Evolutionary conservation across 2,888 invertebrate genomes (phyloP).

Genomic region (Lingula anatina): DNA sequence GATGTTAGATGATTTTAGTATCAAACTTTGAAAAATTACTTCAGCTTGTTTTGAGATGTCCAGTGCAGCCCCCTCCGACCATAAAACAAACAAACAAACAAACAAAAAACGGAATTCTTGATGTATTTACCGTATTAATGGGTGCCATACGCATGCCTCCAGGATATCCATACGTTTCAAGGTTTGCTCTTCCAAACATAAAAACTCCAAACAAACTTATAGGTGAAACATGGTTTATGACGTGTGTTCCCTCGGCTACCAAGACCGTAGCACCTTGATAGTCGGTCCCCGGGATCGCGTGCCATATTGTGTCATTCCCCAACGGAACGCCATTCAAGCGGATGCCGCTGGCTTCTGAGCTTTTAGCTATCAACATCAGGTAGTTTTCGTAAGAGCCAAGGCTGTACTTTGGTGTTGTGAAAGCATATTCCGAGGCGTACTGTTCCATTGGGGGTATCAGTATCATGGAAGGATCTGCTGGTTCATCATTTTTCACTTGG

Average conservation of each 20-base stretch:
- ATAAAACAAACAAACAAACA: too few species aligned
- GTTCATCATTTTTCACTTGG: constrained; percentile 10
- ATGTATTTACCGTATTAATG: constrained; percentile 1
- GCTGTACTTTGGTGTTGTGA: background rate
- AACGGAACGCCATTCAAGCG: background rate
- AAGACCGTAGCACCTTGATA: background rate
- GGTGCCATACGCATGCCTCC: constrained; percentile 9
- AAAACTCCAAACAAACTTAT: constrained; percentile 11
- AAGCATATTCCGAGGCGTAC: constrained; percentile 16
- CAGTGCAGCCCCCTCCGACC: too few species aligned
- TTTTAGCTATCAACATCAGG: background rate
- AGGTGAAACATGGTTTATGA: constrained; percentile 4
- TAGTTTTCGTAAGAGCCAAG: constrained; percentile 1
- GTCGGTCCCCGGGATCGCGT: background rate
- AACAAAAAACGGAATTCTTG: too few species aligned
- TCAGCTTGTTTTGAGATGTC: too few species aligned
- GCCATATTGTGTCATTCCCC: background rate
- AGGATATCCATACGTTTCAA: constrained; percentile 15
- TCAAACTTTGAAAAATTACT: too few species aligned
- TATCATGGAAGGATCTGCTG: constrained; percentile 17
- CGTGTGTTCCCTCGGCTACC: constrained; percentile 6
- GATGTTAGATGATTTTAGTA: too few species aligned
- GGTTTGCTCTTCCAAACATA: constrained; percentile 13
- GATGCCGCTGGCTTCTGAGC: background rate
- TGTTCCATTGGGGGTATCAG: constrained; percentile 16